Evolutionary conservation across 2,797 vertebrate genomes (phyloP), one percentile per base, ranked within the genome.

Genomic region (Yasuhikotakia modesta): DNA sequence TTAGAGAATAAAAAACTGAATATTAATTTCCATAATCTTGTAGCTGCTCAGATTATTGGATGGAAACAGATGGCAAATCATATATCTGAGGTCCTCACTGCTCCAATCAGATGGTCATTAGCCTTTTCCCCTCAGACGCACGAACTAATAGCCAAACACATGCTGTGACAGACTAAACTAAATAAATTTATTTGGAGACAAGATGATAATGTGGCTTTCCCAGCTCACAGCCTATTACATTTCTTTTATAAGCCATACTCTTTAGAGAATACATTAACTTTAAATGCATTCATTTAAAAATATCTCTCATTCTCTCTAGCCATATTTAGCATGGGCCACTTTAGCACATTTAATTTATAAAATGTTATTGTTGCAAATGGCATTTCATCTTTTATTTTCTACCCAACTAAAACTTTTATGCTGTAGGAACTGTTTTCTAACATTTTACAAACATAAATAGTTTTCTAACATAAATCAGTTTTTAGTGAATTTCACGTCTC

Each of bases 1-100:
- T 64, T 17, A 16, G 73, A 27, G 82, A 85, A 71, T 73, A 81
- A 72, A 85, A 80, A 82, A 78, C 76, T 66, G 76, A 84, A 88
- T 88, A 61, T 85, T 87, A 11, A 89, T 88, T 90, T 83, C 79
- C 76, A 87, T 81, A 86, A 85, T 78, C 65, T 10, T 53, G 43
- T 35, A 21, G 2, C 2, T 53, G 30, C 19, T 55, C 21, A 1
- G 16, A 65, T 65, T 43, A 1, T 5, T 55, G 61, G 61, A 17
- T 75, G 4, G 48, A 55, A 75, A 24, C 2, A 8, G 16, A 32
- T 50, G 27, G n/a, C 48, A 1, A 16, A 60, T 13, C 24, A 55
- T 19, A 55, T 21, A 55, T 19, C 52, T 21, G 3, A 19, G 3
- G 7, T 53, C 27, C 27, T 27, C 27, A 27, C 4, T 27, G 27